Conservation (phyloP, 2,888 invertebrate species). For the Caenorhabditis afra region DNA sequence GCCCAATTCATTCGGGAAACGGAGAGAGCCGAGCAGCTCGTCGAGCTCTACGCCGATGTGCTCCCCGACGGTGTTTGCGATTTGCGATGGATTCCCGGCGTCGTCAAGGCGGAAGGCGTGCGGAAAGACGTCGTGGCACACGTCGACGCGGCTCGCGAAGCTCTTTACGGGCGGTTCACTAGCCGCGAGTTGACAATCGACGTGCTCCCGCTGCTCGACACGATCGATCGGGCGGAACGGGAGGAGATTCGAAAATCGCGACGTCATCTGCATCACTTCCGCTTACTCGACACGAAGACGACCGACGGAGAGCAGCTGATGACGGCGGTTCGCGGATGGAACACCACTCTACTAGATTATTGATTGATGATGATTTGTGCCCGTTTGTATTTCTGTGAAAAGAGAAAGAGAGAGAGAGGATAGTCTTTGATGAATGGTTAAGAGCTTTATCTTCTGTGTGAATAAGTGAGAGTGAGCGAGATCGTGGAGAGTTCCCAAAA, state of each 20-base stretch:
- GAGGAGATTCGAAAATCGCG: neutral
- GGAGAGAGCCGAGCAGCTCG: neutral
- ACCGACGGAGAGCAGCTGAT: constrained; percentile 26
- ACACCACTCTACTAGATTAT: neutral
- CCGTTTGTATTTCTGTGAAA: too few species aligned
- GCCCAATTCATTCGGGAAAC: neutral
- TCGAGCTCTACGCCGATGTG: constrained; percentile 12
- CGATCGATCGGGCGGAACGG: constrained; percentile 37
- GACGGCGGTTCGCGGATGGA: constrained; percentile 18
- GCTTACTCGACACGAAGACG: neutral
- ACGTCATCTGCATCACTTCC: constrained; percentile 35
- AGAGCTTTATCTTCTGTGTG: too few species aligned
- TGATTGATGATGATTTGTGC: too few species aligned
- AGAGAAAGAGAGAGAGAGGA: too few species aligned
- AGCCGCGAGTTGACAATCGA: constrained; percentile 1
- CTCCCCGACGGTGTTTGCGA: neutral
- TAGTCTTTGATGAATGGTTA: too few species aligned
- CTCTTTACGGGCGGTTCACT: constrained; percentile 33
- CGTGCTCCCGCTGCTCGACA: constrained; percentile 26
- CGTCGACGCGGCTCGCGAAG: constrained; percentile 14
- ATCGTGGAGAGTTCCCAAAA: too few species aligned
- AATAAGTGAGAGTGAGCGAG: too few species aligned
- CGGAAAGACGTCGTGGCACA: neutral
- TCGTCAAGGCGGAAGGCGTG: neutral
- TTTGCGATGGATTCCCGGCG: neutral